Conservation (phyloP, 2,797 vertebrate species). For the Enteromius mattozi region DNA sequence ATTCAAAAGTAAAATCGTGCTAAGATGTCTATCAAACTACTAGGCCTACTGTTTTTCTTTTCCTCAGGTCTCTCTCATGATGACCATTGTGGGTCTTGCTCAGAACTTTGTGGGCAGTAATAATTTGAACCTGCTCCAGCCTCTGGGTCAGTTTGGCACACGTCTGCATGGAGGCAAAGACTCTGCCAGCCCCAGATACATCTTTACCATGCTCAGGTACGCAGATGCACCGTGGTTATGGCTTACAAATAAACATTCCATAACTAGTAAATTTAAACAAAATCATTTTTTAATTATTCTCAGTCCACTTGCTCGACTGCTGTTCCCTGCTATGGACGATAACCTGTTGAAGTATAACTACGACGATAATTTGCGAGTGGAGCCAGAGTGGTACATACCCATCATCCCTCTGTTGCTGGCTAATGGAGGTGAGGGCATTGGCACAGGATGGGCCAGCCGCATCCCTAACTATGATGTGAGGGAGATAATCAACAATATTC, state of each 20-base stretch:
- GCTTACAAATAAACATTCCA: not conserved
- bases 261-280: not conserved
- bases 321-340: conserved; percentile 91
- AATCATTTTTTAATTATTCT: not conserved
- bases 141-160: conserved; percentile 96
- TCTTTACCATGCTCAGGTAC: conserved; percentile 99
- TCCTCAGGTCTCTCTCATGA: conserved; percentile 90
- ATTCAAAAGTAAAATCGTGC: not conserved
- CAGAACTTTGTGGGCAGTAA: conserved; percentile 99
- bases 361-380: conserved; percentile 95
- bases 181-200: conserved; percentile 98
- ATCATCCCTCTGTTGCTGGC: conserved; percentile 92
- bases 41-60: not conserved
- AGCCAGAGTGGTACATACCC: conserved; percentile 99
- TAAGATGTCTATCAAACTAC: not conserved
- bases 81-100: conserved; percentile 95
- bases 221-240: not conserved
- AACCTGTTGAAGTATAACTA: conserved; percentile 90
- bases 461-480: conserved; percentile 90
- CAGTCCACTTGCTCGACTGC: conserved; percentile 86
- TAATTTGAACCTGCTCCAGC: conserved; percentile 94
- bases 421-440: conserved; percentile 94
- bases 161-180: conserved; percentile 95
- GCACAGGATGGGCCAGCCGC: conserved; percentile 96
- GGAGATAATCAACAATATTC: conserved; percentile 90